Evolutionary conservation across 2,797 vertebrate genomes (phyloP), one percentile per base, ranked within the genome.

Genomic region (Enteromius mattozi): DNA sequence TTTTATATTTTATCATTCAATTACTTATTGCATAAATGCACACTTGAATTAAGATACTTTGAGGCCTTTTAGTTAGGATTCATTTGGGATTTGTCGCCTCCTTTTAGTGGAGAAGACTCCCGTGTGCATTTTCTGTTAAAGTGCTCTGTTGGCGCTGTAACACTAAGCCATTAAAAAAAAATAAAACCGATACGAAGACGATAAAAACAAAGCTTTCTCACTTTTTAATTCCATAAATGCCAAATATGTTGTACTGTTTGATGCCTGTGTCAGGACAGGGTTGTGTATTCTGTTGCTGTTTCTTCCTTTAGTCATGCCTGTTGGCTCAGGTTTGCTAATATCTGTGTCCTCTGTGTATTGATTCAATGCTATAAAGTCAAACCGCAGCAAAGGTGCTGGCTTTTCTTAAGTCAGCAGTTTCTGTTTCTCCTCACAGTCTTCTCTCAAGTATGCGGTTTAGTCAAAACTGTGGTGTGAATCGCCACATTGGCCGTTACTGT

Each of bases 401-500:
- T 69, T 78, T 21, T 74, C 68, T 77, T 74, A 78, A 65, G 83
- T 88, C 85, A 89, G 89, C 89, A 85, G 77, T 87, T 87, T 86
- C 49, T 85, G 63, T 40, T 63, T 78, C 47, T 74, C 51, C 74
- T 86, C 68, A 69, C 27, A 68, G 33, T 59, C 14, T 47, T 74
- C 27, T 79, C 72, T 75, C 30, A 40, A 40, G 24, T 72, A 78
- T 51, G 77, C 77, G 71, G 59, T 81, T 79, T 65, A 80, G 42
- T 66, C 51, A 70, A 84, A 84, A 49, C 79, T 78, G 49, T 69
- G 70, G 45, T 24, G 1, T 77, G 49, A 51, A 76, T 35, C 61
- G 56, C 65, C 70, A 82, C 45, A 49, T 86, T 88, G 65, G 84
- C 80, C 54, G 35, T 69, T 47, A 80, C 74, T 56, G 63, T 69